phyloP scores from a whole-genome alignment of 2,888 invertebrate species.

The Yponomeuta evonymella region DNA sequence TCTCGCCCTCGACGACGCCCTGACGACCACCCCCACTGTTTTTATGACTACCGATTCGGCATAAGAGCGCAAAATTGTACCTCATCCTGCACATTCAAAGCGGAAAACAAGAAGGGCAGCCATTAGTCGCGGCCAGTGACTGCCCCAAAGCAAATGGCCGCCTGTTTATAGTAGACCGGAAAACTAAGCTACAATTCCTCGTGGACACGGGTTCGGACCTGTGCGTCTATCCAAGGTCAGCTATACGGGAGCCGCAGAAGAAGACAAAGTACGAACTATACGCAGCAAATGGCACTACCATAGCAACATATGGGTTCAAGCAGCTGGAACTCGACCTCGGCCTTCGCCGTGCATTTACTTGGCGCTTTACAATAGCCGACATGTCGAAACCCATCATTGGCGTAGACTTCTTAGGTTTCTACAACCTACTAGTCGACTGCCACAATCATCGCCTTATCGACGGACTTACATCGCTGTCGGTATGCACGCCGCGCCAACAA shows the following conservation, averaged over 20 bases:
- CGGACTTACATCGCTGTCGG: constrained; percentile 9
- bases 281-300: too few relatives aligned
- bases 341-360: constrained; percentile 22
- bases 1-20: background rate
- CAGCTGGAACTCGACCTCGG: constrained; percentile 14
- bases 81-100: too few relatives aligned
- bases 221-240: constrained; percentile 24
- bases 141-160: constrained; percentile 26
- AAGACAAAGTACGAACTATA: constrained; percentile 24
- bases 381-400: constrained; percentile 16
- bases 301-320: constrained; percentile 16
- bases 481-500: constrained; percentile 15
- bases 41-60: constrained; percentile 23
- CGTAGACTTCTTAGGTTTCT: constrained; percentile 31
- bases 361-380: constrained; percentile 34
- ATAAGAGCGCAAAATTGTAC: too few relatives aligned
- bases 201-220: constrained; percentile 27
- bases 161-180: constrained; percentile 28
- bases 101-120: too few relatives aligned
- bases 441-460: constrained; percentile 24
- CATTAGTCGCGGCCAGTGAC: constrained; percentile 27
- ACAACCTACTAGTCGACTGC: constrained; percentile 30
- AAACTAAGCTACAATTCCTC: constrained; percentile 26
- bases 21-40: constrained; percentile 17
- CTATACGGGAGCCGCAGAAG: constrained; percentile 17